These are phyloP conservation scores for Cheirogaleus major DNA, from an alignment of 2,797 vertebrate species.

Conservation along the genomic window DNA sequence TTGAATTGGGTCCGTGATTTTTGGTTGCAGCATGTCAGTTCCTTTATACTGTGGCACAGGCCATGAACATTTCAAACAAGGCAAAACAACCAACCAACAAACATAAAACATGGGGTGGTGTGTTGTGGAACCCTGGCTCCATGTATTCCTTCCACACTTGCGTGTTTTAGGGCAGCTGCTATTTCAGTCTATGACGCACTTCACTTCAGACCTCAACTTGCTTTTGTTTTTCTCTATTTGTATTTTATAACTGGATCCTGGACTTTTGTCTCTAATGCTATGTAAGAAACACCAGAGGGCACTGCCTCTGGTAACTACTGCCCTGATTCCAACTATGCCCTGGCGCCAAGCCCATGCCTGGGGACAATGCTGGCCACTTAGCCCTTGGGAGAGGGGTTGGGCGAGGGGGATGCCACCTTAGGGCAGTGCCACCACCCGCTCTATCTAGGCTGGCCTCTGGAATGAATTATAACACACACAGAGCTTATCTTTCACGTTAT, in stretches of 20 bases:
- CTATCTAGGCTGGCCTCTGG: not conserved
- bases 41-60: not conserved
- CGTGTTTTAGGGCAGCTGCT: not conserved
- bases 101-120: not conserved
- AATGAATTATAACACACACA: too few relatives aligned
- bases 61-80: not conserved
- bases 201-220: not conserved
- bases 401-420: fast-evolving
- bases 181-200: not conserved
- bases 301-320: not conserved
- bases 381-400: fast-evolving
- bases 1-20: not conserved
- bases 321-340: too few relatives aligned
- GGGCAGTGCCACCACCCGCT: too few relatives aligned
- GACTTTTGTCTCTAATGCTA: not conserved
- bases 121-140: fast-evolving
- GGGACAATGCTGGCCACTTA: too few relatives aligned
- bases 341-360: not conserved
- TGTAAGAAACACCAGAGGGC: not conserved
- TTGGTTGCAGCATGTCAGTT: not conserved
- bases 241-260: not conserved
- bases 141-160: not conserved
- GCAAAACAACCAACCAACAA: not conserved
- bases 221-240: not conserved
- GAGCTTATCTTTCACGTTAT: not conserved